Evolutionary conservation across 1,140 invertebrate species (phyloP), one percentile per base, ranked within the genome.

Genomic region (Drosophila kikkawai): DNA sequence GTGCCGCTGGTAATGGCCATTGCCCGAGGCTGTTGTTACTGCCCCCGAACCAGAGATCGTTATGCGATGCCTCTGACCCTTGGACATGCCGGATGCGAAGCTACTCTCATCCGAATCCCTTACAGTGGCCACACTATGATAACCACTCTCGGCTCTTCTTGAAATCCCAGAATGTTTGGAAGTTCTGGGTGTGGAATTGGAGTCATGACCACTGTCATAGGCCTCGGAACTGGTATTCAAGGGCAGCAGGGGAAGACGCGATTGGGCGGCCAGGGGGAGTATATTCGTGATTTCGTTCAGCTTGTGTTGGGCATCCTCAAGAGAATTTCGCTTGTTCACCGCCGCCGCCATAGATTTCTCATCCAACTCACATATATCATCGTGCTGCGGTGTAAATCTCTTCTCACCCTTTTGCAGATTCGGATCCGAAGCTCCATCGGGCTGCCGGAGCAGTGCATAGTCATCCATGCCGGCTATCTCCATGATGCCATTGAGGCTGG

Each of bases 391-490:
- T 0, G 82, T 79, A 42, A 91, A 91, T 11, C 85, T 65, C 48
- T 94, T 90, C 94, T 94, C 66, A 93, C 93, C 93, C 96, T 96
- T 93, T 95, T 95, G 95, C 79, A 98, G 94, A 94, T 97, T 97
- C 12, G 97, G 97, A 95, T 98, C 97, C 6, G 97, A 98, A 32
- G 97, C 97, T 42, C 97, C 97, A 87, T 98, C 97, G 2, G 97
- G 97, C 93, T 98, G 97, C 80, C 96, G 94, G 13, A 97, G 93
- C 65, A 95, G 95, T 5, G 96, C 96, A 64, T 93, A 93, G 55
- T 93, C 92, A 37, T 93, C 92, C 92, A 97, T 96, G 79, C 96
- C 93, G 8, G 94, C 94, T 45, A 94, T 94, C 58, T 94, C 93
- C 81, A 94, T 94, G 29, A 93, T 92, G 51, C 92, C 92, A 60